Percentiles rank a stretch among this genome's conserved stretches.
Evolutionary conservation across 2,797 vertebrate genomes (phyloP).

Genomic region (Champsocephalus esox): DNA sequence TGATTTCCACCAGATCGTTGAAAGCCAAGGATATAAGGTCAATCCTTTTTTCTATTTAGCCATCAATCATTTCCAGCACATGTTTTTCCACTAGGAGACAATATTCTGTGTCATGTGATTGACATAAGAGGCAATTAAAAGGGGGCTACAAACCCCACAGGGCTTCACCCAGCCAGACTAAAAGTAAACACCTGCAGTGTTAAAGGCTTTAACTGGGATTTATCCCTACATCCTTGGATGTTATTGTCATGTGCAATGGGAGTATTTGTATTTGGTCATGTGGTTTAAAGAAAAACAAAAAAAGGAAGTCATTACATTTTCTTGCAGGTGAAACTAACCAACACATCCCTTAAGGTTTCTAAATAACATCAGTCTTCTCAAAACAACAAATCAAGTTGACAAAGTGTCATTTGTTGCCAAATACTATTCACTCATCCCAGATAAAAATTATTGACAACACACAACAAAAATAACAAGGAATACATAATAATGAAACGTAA

Average conservation of each 20-base stretch:
- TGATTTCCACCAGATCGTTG: background rate
- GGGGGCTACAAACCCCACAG: background rate
- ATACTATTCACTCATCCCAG: background rate
- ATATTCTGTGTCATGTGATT: background rate
- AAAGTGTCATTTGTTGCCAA: background rate
- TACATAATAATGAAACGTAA: background rate
- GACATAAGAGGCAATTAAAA: conserved; percentile 1
- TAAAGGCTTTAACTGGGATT: background rate
- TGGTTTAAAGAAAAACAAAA: background rate
- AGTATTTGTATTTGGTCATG: background rate
- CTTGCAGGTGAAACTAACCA: background rate
- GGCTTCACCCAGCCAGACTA: background rate
- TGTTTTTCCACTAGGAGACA: background rate
- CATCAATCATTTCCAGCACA: background rate
- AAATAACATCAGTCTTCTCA: background rate
- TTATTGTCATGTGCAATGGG: background rate
- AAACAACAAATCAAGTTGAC: conserved; percentile 11
- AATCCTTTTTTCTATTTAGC: background rate
- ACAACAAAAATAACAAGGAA: background rate
- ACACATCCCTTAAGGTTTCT: background rate
- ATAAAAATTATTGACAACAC: background rate
- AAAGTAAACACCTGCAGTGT: background rate
- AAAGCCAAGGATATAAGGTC: conserved; percentile 1
- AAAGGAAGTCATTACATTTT: background rate
- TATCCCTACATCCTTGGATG: background rate